Percentiles rank a stretch among this genome's conserved stretches.
Conservation (phyloP, 2,113 vertebrate species). For the Periophthalmodon schlosseri region DNA sequence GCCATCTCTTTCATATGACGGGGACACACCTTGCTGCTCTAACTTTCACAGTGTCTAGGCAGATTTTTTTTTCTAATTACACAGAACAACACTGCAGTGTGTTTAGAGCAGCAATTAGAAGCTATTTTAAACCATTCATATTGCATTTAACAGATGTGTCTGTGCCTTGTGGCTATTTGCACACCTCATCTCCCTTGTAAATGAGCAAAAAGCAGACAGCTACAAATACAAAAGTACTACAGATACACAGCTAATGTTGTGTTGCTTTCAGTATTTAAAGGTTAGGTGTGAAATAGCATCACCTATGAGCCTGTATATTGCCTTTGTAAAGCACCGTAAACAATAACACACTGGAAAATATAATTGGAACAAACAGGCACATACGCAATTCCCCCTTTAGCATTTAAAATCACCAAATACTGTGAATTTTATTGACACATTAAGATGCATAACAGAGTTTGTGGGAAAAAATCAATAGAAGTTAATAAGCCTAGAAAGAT, state of each 20-base stretch:
- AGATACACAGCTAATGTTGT: background rate
- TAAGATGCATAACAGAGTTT: background rate
- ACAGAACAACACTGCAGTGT: background rate
- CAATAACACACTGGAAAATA: background rate
- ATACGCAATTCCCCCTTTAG: background rate
- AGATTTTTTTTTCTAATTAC: background rate
- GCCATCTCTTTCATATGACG: slow-evolving; percentile 6
- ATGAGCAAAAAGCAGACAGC: background rate
- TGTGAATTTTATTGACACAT: background rate
- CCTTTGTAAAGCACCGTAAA: background rate
- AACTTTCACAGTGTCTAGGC: background rate
- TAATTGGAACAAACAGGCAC: background rate
- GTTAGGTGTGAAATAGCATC: background rate
- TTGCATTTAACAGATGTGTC: slow-evolving; percentile 6
- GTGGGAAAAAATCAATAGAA: slow-evolving; percentile 15
- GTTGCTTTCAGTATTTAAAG: slow-evolving; percentile 2
- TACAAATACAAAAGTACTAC: background rate
- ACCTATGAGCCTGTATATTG: background rate
- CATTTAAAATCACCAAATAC: slow-evolving; percentile 4
- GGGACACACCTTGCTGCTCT: background rate
- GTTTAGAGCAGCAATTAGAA: background rate
- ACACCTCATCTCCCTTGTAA: background rate
- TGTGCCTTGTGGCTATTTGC: background rate
- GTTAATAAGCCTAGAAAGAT: slow-evolving; percentile 21
- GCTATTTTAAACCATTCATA: slow-evolving; percentile 8